These are phyloP conservation scores for Heliconius ethilla DNA, from an alignment of 2,888 invertebrate genomes.

Conservation along the genomic window DNA sequence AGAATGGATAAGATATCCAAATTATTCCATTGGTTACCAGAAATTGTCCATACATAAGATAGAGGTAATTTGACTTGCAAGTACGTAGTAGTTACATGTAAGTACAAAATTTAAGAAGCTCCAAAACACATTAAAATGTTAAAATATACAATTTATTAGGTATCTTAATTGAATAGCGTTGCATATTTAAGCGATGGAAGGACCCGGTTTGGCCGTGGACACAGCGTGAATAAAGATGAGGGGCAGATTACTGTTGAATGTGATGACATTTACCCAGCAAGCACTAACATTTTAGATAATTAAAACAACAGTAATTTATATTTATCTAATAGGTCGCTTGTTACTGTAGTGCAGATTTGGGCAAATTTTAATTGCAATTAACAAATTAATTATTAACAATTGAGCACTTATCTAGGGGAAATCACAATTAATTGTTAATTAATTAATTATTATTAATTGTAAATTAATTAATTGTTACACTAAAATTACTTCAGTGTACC, in stretches of 20 bases:
- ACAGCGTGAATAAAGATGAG: conserved; percentile 42
- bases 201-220: conserved; percentile 31
- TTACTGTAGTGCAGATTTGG: not conserved
- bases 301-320: conserved; percentile 6
- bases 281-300: conserved; percentile 18
- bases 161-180: conserved; percentile 30
- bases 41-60: not conserved
- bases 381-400: no score
- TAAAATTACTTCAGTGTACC: no score
- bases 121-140: conserved; percentile 23
- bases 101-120: not conserved
- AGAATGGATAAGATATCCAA: not conserved
- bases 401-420: no score
- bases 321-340: not conserved
- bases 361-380: no score
- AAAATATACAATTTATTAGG: conserved; percentile 31
- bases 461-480: no score
- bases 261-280: conserved; percentile 8
- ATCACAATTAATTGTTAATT: no score
- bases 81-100: not conserved
- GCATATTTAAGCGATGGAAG: conserved; percentile 24
- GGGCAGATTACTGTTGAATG: conserved; percentile 30
- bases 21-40: not conserved
- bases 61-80: not conserved
- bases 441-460: no score